Evolutionary conservation across 1,140 invertebrate species (phyloP), one percentile per base, ranked within the genome.

Genomic region (Zaprionus ornatus): DNA sequence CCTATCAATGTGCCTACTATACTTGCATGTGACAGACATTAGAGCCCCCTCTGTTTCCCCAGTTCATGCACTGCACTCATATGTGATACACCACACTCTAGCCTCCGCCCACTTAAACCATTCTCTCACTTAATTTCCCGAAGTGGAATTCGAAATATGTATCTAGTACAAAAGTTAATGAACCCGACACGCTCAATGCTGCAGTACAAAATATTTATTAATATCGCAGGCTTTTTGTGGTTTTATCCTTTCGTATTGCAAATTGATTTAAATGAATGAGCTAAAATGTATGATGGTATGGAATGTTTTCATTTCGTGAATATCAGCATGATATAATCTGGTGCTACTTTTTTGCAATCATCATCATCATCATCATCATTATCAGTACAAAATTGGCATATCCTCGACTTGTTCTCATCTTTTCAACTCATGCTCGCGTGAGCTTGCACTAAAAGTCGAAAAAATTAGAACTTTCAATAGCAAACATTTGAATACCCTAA

Each of bases 21-120:
- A 45, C n/a, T 45, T 45, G 68, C 74, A 13, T 59, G 77, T 83
- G 81, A 80, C 77, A 84, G 81, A 82, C 82, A 85, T 61, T 74
- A 59, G 54, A 64, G n/a, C n/a, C 13, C 37, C 19, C 40, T 1
- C 40, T 17, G n/a, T 9, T 17, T 17, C 3, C 15, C 1, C 0
- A 7, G 7, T 45, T 15, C 6, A 17, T 2, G n/a, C 15, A 9
- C 29, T 32, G 2, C 9, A 45, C 40, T 45, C n/a, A 45, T 17
- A 9, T 45, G 7, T 45, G 7, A 17, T 45, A 2, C 37, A 29
- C 9, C 29, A 29, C 25, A 25, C 37, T 17, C n/a, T n/a, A 12
- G 4, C 10, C 3, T 13, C 13, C 12, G 15, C 15, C n/a, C n/a
- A n/a, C n/a, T n/a, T n/a, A n/a, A 7, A 0, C 12, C 10, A 17